Evolutionary conservation across 1,140 invertebrate genomes (phyloP), one percentile per base, ranked within the genome.

Genomic region (Battus philenor): DNA sequence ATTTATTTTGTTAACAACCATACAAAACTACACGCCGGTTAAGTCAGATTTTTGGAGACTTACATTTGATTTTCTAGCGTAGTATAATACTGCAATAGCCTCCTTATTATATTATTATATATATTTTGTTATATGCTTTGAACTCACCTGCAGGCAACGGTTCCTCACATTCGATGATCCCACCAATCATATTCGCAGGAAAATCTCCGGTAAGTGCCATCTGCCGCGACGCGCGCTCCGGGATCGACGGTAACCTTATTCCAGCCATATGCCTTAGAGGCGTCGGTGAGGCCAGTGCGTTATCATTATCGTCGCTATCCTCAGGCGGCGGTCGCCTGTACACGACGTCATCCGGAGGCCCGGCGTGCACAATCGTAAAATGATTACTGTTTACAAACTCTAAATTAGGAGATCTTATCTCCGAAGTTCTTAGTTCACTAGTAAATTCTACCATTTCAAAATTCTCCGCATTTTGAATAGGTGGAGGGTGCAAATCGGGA

Each of bases 211-310:
- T 89, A 31, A 92, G 85, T n/a, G 89, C 86, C 60, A 92, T 90
- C 43, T 87, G 82, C 34, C 88, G 71, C 27, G 87, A 87, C 38
- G 88, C 90, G 51, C 92, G 86, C 63, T 93, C 93, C n/a, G 90
- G 93, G 62, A 93, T 94, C n/a, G 92, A 94, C 2, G 94, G 93
- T 63, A 95, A 87, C 54, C 93, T 89, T 22, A 94, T 92, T 20
- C 92, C 93, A 10, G 89, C 89, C 16, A 93, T 88, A 62, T 93
- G 92, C 50, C 91, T 87, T 50, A 93, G 65, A n/a, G 91, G 91
- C 30, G 92, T 86, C 2, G 90, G 89, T 15, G 79, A 82, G 0
- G 81, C 73, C 4, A 82, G 69, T 7, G 75, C 68, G 31, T 85
- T 80, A 44, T 83, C 79, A 50, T 80, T 85, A 16, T 85, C 77